Base-by-base conservation (phyloP, 53 echinoderm and acorn worm genomes). In the Henricia sp. region DNA sequence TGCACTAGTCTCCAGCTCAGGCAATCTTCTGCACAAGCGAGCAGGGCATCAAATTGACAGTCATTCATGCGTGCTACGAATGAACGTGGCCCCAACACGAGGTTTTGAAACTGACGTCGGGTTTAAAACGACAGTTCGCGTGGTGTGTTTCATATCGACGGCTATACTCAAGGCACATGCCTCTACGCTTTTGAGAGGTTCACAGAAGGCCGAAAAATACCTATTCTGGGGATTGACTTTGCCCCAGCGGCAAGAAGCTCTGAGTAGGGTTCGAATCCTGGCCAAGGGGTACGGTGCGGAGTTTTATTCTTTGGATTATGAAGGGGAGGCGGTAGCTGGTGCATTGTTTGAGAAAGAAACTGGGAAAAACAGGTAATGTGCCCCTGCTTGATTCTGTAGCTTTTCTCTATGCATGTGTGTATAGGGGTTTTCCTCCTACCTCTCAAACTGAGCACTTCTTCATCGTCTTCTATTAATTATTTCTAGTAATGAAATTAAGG, bases 271-370 rank as follows among this genome's bases (percentile, higher is more conserved):
- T 2, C 70, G 93, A 50, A 52, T 51, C 17, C 85, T 96, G 52
- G 62, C 88, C 28, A 68, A 84, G 50, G 30, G 55, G n/a, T 91
- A 83, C 83, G 88, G 90, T 27, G 68, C 83, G 23, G 90, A 91
- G 67, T 96, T 89, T 71, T 96, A 89, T 64, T 87, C 87, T 6
- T 67, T 93, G 76, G 96, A 96, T 26, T 83, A 86, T 10, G 39
- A 57, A 0, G 96, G 96, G 44, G 96, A 96, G 63, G 56, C 84
- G 76, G 88, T 91, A 76, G 89, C 91, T 13, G 96, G 87, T 63
- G 70, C 67, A 32, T 85, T 99, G 40, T 99, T 99, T 87, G 92
- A 99, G 72, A 88, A 69, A 38, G 99, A 94, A 86, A 99, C 99
- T 11, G 99, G 99, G 13, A 94, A 94, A 53, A 90, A 70, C 82